These are phyloP conservation scores for Sebastes matsubarae DNA, from an alignment of 2,797 vertebrate genomes.

Conservation along the genomic window DNA sequence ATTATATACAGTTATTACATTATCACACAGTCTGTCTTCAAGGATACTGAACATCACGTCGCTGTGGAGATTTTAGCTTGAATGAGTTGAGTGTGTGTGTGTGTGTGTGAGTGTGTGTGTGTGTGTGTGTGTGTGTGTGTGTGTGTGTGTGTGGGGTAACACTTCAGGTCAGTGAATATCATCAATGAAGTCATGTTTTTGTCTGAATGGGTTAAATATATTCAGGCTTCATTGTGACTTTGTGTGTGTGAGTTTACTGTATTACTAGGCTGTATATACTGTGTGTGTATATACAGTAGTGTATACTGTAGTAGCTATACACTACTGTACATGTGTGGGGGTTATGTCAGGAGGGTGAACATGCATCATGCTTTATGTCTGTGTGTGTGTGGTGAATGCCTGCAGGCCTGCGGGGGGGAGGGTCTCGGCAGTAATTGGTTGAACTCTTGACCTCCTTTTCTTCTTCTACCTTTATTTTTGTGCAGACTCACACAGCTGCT, in stretches of 20 bases:
- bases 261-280: no score
- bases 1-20: background rate
- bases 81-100: background rate
- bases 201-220: no score
- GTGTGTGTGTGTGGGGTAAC: background rate
- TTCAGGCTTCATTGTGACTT: no score
- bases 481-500: background rate
- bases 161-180: background rate
- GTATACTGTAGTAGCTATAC: no score
- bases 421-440: background rate
- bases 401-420: background rate
- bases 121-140: background rate
- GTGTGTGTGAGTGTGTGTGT: background rate
- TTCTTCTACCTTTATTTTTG: background rate
- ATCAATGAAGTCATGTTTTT: no score
- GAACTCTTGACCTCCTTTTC: conserved; percentile 16
- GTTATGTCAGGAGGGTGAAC: no score
- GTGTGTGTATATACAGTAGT: no score
- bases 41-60: no score
- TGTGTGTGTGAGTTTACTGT: no score
- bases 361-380: no score
- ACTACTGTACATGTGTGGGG: no score
- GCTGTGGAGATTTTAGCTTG: background rate
- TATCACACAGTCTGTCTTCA: no score
- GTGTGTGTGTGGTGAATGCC: background rate